phyloP scores from a whole-genome alignment of 1,140 invertebrate species.

The Chlorops oryzae region DNA sequence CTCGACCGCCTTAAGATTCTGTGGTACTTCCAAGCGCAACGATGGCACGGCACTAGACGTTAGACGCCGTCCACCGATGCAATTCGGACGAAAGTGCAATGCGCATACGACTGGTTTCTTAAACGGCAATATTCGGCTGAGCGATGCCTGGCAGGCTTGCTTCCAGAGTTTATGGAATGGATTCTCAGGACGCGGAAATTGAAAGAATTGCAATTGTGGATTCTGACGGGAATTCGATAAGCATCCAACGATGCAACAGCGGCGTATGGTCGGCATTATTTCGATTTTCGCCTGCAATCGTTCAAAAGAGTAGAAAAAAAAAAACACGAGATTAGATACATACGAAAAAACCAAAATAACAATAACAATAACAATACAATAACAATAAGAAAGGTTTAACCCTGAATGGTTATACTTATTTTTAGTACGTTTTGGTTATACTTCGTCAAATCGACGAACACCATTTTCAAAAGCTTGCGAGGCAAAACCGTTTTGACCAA shows the following conservation, averaged over 20 bases:
- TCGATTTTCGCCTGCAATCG: no score
- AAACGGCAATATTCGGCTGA: slow-evolving; percentile 36
- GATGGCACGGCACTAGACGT: slow-evolving; percentile 38
- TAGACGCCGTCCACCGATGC: slow-evolving; percentile 30
- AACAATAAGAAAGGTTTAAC: no score
- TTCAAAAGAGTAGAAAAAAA: no score
- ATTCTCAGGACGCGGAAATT: slow-evolving; percentile 40
- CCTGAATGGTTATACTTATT: no score
- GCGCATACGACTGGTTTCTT: slow-evolving; percentile 43
- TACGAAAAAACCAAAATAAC: no score
- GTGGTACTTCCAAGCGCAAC: slow-evolving; percentile 35
- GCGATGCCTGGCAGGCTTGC: slow-evolving; percentile 39
- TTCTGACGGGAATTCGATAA: slow-evolving; percentile 39
- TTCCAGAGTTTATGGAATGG: slow-evolving; percentile 41
- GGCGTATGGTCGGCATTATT: slow-evolving; percentile 40
- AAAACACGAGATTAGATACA: no score
- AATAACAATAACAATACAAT: no score
- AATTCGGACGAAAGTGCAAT: slow-evolving; percentile 38
- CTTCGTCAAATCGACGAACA: no score
- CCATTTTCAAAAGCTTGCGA: no score
- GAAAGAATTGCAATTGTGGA: slow-evolving; percentile 42
- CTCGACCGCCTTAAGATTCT: slow-evolving; percentile 37
- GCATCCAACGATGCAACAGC: slow-evolving; percentile 43
- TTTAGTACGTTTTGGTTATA: no score
- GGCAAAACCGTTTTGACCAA: no score